Percentiles rank a stretch among this genome's conserved stretches.
These are phyloP conservation scores for Mormyrus proboscirostris DNA, from an alignment of 2,797 vertebrate species.

Conservation along the genomic window DNA sequence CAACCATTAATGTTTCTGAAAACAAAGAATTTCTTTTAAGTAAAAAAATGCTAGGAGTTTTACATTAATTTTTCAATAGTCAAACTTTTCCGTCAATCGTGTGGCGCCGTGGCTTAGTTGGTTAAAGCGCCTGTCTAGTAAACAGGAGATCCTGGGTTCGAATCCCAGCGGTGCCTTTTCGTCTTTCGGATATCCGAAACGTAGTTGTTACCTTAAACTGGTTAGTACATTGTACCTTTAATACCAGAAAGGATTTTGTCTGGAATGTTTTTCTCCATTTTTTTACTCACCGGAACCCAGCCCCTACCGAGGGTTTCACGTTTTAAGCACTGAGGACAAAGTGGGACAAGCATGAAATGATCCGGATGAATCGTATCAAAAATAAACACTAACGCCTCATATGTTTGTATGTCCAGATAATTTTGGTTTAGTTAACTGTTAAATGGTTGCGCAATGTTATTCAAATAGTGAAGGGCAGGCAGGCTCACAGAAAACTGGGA, in stretches of 20 bases:
- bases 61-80: background rate
- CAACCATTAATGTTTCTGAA: background rate
- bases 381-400: background rate
- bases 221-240: background rate
- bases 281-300: background rate
- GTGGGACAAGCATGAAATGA: background rate
- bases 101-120: constrained; percentile 71
- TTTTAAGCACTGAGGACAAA: background rate
- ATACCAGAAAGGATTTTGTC: background rate
- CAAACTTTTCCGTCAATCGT: background rate
- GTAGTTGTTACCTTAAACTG: background rate
- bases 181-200: background rate
- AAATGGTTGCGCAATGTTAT: background rate
- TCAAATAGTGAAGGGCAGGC: background rate
- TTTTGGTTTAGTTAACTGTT: background rate
- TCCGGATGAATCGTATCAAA: background rate
- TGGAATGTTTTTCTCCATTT: background rate
- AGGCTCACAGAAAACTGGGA: background rate
- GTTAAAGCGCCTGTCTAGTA: constrained; percentile 78
- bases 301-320: background rate
- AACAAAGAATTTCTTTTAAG: background rate
- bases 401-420: background rate
- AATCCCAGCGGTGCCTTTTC: constrained; percentile 73
- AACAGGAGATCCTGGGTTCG: constrained; percentile 75
- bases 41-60: background rate